Evolutionary conservation across 2,113 vertebrate species (phyloP).

Genomic region (Channa maculata): DNA sequence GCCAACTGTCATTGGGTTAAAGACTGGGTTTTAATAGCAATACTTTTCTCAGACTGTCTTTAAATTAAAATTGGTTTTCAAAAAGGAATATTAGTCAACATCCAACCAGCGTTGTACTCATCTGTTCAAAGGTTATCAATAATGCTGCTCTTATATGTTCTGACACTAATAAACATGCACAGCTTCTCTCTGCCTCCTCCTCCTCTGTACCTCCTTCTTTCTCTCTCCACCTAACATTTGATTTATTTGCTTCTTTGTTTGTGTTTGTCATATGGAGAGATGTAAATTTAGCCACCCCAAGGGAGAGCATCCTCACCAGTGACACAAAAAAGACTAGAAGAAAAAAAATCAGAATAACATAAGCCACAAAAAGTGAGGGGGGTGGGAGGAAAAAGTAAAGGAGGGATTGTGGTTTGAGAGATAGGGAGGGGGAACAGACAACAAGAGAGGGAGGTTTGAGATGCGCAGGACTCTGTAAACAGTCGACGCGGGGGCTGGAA

Average conservation of each 20-base stretch:
- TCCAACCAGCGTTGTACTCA: slow-evolving; percentile 26
- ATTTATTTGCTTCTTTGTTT: slow-evolving; percentile 80
- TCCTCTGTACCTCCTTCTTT: slow-evolving; percentile 28
- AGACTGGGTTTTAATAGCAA: slow-evolving; percentile 7
- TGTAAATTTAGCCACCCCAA: slow-evolving; percentile 81
- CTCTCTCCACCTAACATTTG: slow-evolving; percentile 58
- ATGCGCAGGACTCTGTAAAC: slow-evolving; percentile 79
- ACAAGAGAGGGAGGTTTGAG: slow-evolving; percentile 73
- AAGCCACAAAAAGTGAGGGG: slow-evolving; percentile 69
- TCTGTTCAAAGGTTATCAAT: slow-evolving; percentile 49
- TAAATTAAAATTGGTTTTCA: slow-evolving; percentile 17
- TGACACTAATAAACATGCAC: slow-evolving; percentile 56
- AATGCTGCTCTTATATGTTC: slow-evolving; percentile 25
- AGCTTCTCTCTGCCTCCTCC: slow-evolving; percentile 36
- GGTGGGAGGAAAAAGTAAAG: slow-evolving; percentile 57
- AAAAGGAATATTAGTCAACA: slow-evolving; percentile 15
- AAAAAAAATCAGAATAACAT: slow-evolving; percentile 75
- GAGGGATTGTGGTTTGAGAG: slow-evolving; percentile 67
- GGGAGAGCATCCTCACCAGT: slow-evolving; percentile 75
- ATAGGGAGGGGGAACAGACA: slow-evolving; percentile 19
- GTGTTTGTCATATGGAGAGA: slow-evolving; percentile 81
- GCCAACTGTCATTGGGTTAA: slow-evolving; percentile 22
- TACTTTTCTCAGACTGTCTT: neutral
- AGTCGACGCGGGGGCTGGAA: slow-evolving; percentile 78
- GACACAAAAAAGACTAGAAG: slow-evolving; percentile 64